Evolutionary conservation across 2,797 vertebrate genomes (phyloP), one percentile per base, ranked within the genome.

Genomic region (Knipowitschia caucasica): DNA sequence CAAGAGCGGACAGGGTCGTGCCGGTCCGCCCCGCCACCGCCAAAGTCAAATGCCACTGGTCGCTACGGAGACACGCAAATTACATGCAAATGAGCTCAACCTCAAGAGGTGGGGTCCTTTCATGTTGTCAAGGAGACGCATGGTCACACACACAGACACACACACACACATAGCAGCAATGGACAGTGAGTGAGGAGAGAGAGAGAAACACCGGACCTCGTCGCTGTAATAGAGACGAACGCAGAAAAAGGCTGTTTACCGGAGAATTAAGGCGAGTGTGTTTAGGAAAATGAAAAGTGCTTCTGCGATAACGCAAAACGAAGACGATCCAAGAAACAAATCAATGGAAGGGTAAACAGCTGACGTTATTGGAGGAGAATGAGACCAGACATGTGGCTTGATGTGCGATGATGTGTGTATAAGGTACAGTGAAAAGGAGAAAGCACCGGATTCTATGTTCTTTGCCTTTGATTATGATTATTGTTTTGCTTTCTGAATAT

Each of bases 61-160:
- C 59, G 75, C 87, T 82, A 50, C 47, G 78, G 85, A 86, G 86
- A 87, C 86, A 91, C 91, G 86, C 83, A 91, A 91, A 91, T 91
- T 62, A 81, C 56, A 89, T 90, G 87, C 78, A 91, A 91, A 92
- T 75, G 56, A 86, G 78, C 47, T 21, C 76, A 84, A 87, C 81
- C 67, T 77, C 71, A 27, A 71, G 75, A 59, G 61, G 77, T 36
- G 47, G 78, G 80, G 62, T 64, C 23, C 75, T 80, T 80, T 82
- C 67, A 70, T 62, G 82, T 89, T 89, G 86, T 87, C 86, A 89
- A 88, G 86, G 87, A 63, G 84, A 90, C 82, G 69, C 67, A 71
- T 60, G 69, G 61, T 73, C 64, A 78, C 59, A 52, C 79, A 66
- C 62, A 57, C 58, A 61, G 71, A 68, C 66, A 59, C 52, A 67